A percentile compares a stretch with the other conserved stretches of the same genome.
phyloP scores from a whole-genome alignment of 2,797 vertebrate genomes.

The Gallinago nigripennis region DNA sequence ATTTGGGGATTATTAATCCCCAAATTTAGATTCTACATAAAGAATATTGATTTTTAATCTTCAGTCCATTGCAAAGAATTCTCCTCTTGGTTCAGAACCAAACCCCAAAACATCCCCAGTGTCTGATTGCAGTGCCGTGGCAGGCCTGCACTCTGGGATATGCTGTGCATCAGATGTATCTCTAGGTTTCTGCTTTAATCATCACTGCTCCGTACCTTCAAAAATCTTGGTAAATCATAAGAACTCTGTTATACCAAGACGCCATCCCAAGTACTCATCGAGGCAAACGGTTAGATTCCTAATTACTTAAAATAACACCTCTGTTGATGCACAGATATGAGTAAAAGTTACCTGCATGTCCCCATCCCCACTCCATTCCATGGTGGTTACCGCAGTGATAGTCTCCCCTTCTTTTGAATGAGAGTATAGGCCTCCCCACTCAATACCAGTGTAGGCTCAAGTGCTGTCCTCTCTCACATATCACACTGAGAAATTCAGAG shows the following conservation, averaged over 20 bases:
- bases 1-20: neutral
- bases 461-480: neutral
- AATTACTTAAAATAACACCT: neutral
- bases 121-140: accelerated
- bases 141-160: neutral
- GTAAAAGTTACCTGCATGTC: neutral
- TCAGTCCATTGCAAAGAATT: neutral
- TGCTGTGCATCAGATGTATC: neutral
- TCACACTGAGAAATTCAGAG: neutral
- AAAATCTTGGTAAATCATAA: neutral
- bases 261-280: neutral
- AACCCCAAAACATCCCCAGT: neutral
- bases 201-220: neutral
- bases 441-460: neutral
- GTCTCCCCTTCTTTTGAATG: neutral
- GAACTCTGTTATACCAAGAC: neutral
- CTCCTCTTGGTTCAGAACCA: neutral
- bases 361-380: neutral
- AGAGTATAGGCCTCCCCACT: neutral
- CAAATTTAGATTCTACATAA: neutral
- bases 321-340: neutral
- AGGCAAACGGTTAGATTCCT: neutral
- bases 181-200: neutral
- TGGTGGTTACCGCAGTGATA: neutral
- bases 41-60: neutral